A percentile compares a stretch with the other conserved stretches of the same genome.
Evolutionary conservation across 1,140 invertebrate species (phyloP).

Genomic region (Proales similis): DNA sequence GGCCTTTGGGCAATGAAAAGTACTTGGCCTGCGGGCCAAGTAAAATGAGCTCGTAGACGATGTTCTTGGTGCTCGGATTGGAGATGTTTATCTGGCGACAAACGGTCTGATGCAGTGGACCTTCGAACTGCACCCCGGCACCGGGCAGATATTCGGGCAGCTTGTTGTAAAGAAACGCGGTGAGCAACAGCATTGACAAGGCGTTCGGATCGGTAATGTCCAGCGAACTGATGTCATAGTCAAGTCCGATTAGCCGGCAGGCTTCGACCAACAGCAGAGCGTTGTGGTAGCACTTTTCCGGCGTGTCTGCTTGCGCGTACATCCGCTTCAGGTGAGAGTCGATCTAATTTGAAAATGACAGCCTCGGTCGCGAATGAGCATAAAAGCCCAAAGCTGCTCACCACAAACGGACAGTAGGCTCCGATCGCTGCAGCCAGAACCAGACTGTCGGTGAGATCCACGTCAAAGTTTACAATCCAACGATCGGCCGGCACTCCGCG

Average conservation of each 20-base stretch:
- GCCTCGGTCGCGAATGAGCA: background rate
- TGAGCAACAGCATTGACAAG: slow-evolving; percentile 47
- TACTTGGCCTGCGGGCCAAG: slow-evolving; percentile 47
- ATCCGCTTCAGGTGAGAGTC: slow-evolving; percentile 47
- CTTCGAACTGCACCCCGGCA: slow-evolving; percentile 47
- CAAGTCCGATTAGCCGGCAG: slow-evolving; percentile 42
- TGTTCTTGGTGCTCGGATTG: slow-evolving; percentile 48
- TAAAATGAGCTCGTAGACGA: slow-evolving; percentile 48
- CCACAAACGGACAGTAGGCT: slow-evolving; percentile 51
- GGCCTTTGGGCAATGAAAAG: slow-evolving; percentile 48
- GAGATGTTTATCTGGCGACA: slow-evolving; percentile 48
- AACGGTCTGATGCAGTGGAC: slow-evolving; percentile 45
- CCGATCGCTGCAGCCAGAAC: slow-evolving; percentile 49
- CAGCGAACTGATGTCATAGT: slow-evolving; percentile 53
- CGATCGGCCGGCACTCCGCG: slow-evolving; percentile 47
- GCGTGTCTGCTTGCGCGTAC: slow-evolving; percentile 48
- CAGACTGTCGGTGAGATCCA: slow-evolving; percentile 52
- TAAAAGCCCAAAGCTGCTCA: slow-evolving; percentile 39
- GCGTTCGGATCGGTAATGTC: slow-evolving; percentile 54
- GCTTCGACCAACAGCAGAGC: slow-evolving; percentile 43
- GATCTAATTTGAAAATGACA: slow-evolving; percentile 41
- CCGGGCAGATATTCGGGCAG: slow-evolving; percentile 50
- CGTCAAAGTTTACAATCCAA: slow-evolving; percentile 54
- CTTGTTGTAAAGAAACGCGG: slow-evolving; percentile 46
- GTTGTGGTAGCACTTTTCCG: slow-evolving; percentile 53